A percentile compares a stretch with the other conserved stretches of the same genome.
phyloP scores from a whole-genome alignment of 2,888 invertebrate species.

The Microctonus hyperodae region DNA sequence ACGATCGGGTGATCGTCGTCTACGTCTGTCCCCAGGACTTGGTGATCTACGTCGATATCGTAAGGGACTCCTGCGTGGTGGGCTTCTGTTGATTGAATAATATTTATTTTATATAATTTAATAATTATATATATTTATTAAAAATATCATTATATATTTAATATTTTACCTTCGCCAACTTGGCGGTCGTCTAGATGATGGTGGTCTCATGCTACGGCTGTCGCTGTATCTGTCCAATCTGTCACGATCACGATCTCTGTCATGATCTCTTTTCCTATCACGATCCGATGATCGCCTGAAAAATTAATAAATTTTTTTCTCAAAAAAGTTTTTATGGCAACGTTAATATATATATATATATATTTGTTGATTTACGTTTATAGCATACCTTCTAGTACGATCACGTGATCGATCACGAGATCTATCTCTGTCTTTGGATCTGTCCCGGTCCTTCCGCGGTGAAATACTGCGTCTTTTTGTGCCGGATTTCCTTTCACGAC shows the following conservation, averaged over 20 bases:
- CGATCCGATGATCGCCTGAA: conserved; percentile 61
- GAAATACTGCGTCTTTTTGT: conserved; percentile 56
- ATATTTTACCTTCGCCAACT: conserved; percentile 59
- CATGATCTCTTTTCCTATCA: conserved; percentile 60
- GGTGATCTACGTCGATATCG: conserved; percentile 60
- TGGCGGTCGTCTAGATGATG: conserved; percentile 58
- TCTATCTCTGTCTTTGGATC: conserved; percentile 59
- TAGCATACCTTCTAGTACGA: conserved; percentile 54
- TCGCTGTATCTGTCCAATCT: conserved; percentile 58
- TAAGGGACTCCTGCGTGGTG: conserved; percentile 57
- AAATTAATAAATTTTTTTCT: conserved; percentile 28
- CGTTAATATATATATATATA: background rate
- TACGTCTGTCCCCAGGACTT: conserved; percentile 55
- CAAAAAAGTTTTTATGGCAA: background rate
- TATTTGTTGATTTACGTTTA: background rate
- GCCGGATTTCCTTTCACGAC: conserved; percentile 67
- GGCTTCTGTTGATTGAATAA: conserved; percentile 44
- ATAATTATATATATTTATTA: background rate
- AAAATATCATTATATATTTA: conserved; percentile 6
- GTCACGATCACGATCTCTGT: conserved; percentile 55
- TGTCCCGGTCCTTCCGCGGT: conserved; percentile 60
- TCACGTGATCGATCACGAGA: conserved; percentile 64
- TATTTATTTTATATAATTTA: background rate
- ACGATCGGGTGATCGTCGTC: conserved; percentile 57
- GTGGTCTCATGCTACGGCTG: conserved; percentile 60